These are phyloP conservation scores for Holcopasites calliopsidis DNA, from an alignment of 1,140 invertebrate species.

Conservation along the genomic window DNA sequence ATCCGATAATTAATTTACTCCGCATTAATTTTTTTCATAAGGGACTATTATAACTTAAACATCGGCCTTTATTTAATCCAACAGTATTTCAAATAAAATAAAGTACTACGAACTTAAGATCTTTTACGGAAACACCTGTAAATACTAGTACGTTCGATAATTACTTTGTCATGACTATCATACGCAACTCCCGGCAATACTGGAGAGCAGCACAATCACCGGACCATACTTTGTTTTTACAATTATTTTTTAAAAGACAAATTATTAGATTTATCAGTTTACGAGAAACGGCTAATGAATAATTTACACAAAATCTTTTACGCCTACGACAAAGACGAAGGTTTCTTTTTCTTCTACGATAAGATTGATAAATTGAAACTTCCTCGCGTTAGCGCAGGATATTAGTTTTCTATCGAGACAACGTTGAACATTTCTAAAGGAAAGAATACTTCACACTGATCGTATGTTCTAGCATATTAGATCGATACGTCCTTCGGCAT, in stretches of 20 bases:
- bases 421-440: constrained; percentile 33
- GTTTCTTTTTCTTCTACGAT: not conserved
- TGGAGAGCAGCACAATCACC: constrained; percentile 33
- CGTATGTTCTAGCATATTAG: constrained; percentile 24
- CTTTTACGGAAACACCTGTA: constrained; percentile 47
- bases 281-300: constrained; percentile 1
- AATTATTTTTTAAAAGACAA: constrained; percentile 14
- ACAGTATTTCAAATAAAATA: constrained; percentile 31
- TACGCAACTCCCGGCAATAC: constrained; percentile 41
- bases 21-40: constrained; percentile 3
- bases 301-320: constrained; percentile 17
- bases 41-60: not conserved
- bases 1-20: not conserved
- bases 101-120: constrained; percentile 37
- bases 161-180: constrained; percentile 31
- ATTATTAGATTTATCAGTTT: constrained; percentile 13
- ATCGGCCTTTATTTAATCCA: constrained; percentile 22
- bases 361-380: constrained; percentile 25
- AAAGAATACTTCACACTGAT: constrained; percentile 36
- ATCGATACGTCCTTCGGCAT: constrained; percentile 15
- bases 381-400: constrained; percentile 19
- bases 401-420: constrained; percentile 31
- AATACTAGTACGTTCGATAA: constrained; percentile 43
- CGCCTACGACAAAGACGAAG: not conserved
- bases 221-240: constrained; percentile 23